Conservation (phyloP, 92 coral and sea anemone genomes). For the Zoanthus gigantus region DNA sequence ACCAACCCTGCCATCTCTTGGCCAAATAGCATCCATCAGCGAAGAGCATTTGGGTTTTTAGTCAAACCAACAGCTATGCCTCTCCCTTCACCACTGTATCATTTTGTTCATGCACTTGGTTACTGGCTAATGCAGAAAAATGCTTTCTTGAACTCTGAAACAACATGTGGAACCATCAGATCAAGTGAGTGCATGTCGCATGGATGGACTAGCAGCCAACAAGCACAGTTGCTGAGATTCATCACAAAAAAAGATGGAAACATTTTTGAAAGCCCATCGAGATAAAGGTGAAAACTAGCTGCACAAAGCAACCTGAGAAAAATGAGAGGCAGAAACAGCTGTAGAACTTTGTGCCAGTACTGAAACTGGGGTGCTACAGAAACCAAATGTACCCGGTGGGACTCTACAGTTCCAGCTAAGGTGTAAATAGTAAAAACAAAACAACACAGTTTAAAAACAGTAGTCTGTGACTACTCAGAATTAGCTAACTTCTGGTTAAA, state of each 20-base stretch:
- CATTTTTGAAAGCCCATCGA: not conserved
- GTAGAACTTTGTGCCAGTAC: too few relatives aligned
- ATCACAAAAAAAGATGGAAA: slow-evolving; percentile 10
- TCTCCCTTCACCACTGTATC: slow-evolving; percentile 72
- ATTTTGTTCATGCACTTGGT: slow-evolving; percentile 76
- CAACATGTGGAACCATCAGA: slow-evolving; percentile 59
- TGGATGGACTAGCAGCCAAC: slow-evolving; percentile 75
- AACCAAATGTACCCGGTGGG: too few relatives aligned
- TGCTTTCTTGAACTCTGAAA: slow-evolving; percentile 42
- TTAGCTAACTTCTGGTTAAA: slow-evolving; percentile 4
- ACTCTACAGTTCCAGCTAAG: not conserved
- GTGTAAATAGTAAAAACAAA: slow-evolving; percentile 25
- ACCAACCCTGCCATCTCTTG: slow-evolving; percentile 42
- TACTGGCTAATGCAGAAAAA: slow-evolving; percentile 68
- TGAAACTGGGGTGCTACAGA: too few relatives aligned
- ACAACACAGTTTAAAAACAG: slow-evolving; percentile 30
- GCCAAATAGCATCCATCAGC: slow-evolving; percentile 49
- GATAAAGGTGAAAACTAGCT: too few relatives aligned
- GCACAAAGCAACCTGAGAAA: not conserved
- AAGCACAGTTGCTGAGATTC: slow-evolving; percentile 67
- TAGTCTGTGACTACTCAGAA: slow-evolving; percentile 25
- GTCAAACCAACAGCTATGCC: slow-evolving; percentile 66
- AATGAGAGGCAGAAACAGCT: slow-evolving; percentile 11
- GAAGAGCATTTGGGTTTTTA: slow-evolving; percentile 63
- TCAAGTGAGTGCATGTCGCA: slow-evolving; percentile 59